These are phyloP conservation scores for Agrochola circellaris DNA, from an alignment of 2,888 invertebrate genomes.

Conservation along the genomic window DNA sequence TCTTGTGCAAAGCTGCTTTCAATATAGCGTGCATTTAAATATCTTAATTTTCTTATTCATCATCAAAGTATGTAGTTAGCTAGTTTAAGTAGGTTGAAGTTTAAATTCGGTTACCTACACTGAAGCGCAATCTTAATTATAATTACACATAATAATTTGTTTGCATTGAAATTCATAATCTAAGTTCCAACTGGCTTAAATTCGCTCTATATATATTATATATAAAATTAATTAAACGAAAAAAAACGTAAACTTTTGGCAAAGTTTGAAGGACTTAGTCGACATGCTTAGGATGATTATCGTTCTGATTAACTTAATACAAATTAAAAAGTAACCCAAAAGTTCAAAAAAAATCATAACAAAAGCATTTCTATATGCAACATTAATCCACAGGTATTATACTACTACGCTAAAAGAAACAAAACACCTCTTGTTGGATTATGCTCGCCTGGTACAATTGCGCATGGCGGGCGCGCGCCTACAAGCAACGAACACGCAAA, in stretches of 20 bases:
- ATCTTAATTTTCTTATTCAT: slow-evolving; percentile 10
- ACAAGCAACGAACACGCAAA: slow-evolving; percentile 71
- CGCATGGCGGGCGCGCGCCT: slow-evolving; percentile 82
- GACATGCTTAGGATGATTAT: background rate
- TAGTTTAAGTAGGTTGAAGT: slow-evolving; percentile 4
- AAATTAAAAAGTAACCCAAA: background rate
- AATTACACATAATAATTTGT: background rate
- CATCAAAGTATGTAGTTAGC: background rate
- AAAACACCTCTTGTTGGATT: slow-evolving; percentile 64
- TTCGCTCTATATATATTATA: background rate
- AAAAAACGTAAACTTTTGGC: background rate
- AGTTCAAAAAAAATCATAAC: slow-evolving; percentile 6
- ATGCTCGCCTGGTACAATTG: slow-evolving; percentile 82
- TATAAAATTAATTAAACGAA: background rate
- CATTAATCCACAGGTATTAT: slow-evolving; percentile 48
- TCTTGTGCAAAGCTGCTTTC: slow-evolving; percentile 1
- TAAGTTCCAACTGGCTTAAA: background rate
- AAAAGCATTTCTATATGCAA: slow-evolving; percentile 25
- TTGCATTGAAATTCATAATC: background rate
- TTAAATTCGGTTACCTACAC: background rate
- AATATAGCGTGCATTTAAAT: background rate
- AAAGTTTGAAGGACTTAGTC: background rate
- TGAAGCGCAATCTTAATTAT: background rate
- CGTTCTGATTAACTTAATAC: background rate
- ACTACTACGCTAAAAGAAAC: slow-evolving; percentile 47